Evolutionary conservation across 2,113 vertebrate species (phyloP).

Genomic region (Oreochromis spilurus): DNA sequence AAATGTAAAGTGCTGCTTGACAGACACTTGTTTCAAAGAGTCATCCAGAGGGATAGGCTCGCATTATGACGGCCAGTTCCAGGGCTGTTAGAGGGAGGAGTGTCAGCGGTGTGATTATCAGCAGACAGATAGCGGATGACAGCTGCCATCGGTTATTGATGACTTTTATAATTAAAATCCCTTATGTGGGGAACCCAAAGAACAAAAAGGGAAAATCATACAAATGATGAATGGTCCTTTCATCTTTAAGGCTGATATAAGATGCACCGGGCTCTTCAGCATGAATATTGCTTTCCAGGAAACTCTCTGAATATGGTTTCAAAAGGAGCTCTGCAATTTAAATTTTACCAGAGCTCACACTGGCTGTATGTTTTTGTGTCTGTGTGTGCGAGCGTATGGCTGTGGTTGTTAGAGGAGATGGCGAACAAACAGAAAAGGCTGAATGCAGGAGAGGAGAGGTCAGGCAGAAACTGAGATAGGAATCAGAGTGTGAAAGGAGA

Average conservation of each 20-base stretch:
- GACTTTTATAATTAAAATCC: conserved; percentile 76
- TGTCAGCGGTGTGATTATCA: conserved; percentile 61
- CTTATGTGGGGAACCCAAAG: conserved; percentile 57
- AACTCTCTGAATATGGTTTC: conserved; percentile 53
- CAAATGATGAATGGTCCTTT: conserved; percentile 70
- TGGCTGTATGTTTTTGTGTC: not conserved
- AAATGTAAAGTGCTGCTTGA: not conserved
- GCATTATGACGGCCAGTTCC: not conserved
- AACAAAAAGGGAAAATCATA: conserved; percentile 71
- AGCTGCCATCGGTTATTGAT: conserved; percentile 77
- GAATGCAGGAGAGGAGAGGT: not conserved
- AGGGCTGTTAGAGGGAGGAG: conserved; percentile 25
- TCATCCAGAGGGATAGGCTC: not conserved
- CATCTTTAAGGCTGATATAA: conserved; percentile 61
- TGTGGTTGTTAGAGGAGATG: not conserved
- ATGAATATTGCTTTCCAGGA: conserved; percentile 49
- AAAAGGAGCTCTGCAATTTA: conserved; percentile 43
- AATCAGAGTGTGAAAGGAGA: not conserved
- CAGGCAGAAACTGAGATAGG: not conserved
- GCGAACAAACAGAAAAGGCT: not conserved
- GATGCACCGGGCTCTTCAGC: conserved; percentile 33
- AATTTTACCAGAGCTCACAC: conserved; percentile 27
- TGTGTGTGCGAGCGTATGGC: not conserved
- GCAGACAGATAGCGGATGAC: conserved; percentile 71
- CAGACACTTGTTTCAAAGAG: conserved; percentile 2